Conservation (phyloP, 2,888 invertebrate genomes). For the Caenorhabditis sulstoni region DNA sequence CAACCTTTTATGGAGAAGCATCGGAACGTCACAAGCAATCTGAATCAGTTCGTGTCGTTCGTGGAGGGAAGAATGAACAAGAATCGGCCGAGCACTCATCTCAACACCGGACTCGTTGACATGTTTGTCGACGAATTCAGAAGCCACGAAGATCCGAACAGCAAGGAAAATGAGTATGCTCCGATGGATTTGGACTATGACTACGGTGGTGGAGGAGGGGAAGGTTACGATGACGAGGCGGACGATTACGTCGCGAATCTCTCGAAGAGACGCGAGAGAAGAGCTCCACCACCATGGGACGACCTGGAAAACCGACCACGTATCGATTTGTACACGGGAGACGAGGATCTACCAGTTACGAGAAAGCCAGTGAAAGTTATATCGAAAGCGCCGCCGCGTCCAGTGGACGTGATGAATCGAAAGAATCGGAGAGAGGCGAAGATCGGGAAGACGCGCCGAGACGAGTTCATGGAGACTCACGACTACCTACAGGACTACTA, state of each 20-base stretch:
- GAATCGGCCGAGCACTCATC: constrained; percentile 50
- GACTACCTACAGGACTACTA: constrained; percentile 53
- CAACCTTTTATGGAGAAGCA: constrained; percentile 39
- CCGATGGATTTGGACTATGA: constrained; percentile 20
- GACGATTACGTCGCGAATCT: constrained; percentile 44
- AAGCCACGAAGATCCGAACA: not conserved
- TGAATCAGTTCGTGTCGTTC: constrained; percentile 46
- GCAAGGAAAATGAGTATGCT: not conserved
- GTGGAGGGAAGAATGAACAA: constrained; percentile 36
- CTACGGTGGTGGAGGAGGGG: constrained; percentile 13
- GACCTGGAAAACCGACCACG: constrained; percentile 8
- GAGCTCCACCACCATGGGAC: constrained; percentile 28
- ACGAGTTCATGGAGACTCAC: constrained; percentile 48
- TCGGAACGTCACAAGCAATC: constrained; percentile 11
- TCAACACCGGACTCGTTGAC: constrained; percentile 40
- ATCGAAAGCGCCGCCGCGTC: constrained; percentile 13
- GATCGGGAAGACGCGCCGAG: constrained; percentile 13
- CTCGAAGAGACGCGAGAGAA: constrained; percentile 7
- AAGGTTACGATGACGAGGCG: constrained; percentile 14
- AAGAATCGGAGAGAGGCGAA: constrained; percentile 36
- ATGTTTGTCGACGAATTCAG: constrained; percentile 42
- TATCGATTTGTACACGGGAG: constrained; percentile 23
- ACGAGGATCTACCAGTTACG: constrained; percentile 26
- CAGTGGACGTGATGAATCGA: constrained; percentile 5
- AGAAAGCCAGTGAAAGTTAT: constrained; percentile 23